phyloP scores from a whole-genome alignment of 35 echinoderm and acorn worm species.

The Heliocidaris tuberculata region DNA sequence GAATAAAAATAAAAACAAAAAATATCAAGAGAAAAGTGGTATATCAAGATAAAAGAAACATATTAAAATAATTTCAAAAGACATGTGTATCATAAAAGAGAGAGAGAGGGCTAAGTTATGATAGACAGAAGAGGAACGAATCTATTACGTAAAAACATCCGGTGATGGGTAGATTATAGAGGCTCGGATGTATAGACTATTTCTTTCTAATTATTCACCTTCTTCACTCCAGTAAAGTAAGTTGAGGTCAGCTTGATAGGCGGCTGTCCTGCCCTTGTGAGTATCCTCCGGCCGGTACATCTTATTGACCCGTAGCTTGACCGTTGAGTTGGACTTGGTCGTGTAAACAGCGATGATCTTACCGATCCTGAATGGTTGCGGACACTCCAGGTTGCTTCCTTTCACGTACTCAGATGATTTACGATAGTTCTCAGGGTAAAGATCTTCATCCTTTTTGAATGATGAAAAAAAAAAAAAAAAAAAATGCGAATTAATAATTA shows the following conservation, averaged over 20 bases:
- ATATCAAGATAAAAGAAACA: too few species aligned
- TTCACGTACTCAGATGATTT: slow-evolving; percentile 89
- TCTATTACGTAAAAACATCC: too few species aligned
- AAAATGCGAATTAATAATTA: neutral
- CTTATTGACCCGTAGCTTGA: slow-evolving; percentile 78
- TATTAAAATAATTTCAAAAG: too few species aligned
- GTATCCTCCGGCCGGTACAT: slow-evolving; percentile 95
- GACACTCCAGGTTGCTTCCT: slow-evolving; percentile 92
- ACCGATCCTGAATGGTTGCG: slow-evolving; percentile 89
- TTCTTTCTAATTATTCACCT: slow-evolving; percentile 53
- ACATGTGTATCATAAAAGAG: too few species aligned
- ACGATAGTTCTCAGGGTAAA: slow-evolving; percentile 88
- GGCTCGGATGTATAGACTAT: too few species aligned
- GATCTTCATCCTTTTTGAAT: slow-evolving; percentile 76
- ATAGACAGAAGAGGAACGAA: too few species aligned
- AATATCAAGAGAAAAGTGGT: too few species aligned
- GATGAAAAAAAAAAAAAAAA: neutral
- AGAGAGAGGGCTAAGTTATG: too few species aligned
- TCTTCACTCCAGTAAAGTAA: slow-evolving; percentile 95
- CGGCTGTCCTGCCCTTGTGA: slow-evolving; percentile 81
- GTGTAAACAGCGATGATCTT: slow-evolving; percentile 73
- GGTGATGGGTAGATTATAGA: too few species aligned
- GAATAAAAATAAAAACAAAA: too few species aligned
- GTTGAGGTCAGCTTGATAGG: slow-evolving; percentile 92
- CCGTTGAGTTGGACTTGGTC: slow-evolving; percentile 60